Percentiles rank a stretch among this genome's conserved stretches.
phyloP scores from a whole-genome alignment of 2,888 invertebrate species.

The Balanococcus diminutus region DNA sequence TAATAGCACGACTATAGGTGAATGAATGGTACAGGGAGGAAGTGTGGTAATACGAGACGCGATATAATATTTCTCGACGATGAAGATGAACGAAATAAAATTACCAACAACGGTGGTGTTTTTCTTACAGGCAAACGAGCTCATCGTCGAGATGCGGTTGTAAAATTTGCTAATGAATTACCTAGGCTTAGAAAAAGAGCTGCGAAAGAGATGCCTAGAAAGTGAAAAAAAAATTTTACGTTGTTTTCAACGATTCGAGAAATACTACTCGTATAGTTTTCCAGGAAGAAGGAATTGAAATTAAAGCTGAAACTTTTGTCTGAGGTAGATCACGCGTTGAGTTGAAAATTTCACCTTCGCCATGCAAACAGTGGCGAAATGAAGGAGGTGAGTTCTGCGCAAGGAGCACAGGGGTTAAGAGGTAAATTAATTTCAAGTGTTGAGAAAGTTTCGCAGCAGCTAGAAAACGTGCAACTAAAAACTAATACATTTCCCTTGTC shows the following conservation, averaged over 20 bases:
- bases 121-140: background rate
- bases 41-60: background rate
- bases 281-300: background rate
- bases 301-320: background rate
- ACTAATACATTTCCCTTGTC: background rate
- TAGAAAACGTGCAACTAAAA: constrained; percentile 23
- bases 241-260: background rate
- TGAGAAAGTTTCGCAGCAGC: constrained; percentile 28
- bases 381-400: too few species aligned
- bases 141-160: background rate
- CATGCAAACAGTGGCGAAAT: background rate
- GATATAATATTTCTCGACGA: background rate
- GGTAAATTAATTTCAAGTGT: constrained; percentile 23
- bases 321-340: background rate
- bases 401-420: background rate
- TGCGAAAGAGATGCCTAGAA: background rate
- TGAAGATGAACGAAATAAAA: background rate
- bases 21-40: background rate
- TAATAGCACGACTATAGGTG: background rate
- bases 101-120: background rate
- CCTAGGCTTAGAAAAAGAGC: background rate
- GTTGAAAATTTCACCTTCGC: background rate
- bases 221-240: background rate
- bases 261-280: too few species aligned
- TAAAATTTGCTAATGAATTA: background rate